Evolutionary conservation across 2,113 vertebrate genomes (phyloP), one percentile per base, ranked within the genome.

Genomic region (Accipiter virgatus): DNA sequence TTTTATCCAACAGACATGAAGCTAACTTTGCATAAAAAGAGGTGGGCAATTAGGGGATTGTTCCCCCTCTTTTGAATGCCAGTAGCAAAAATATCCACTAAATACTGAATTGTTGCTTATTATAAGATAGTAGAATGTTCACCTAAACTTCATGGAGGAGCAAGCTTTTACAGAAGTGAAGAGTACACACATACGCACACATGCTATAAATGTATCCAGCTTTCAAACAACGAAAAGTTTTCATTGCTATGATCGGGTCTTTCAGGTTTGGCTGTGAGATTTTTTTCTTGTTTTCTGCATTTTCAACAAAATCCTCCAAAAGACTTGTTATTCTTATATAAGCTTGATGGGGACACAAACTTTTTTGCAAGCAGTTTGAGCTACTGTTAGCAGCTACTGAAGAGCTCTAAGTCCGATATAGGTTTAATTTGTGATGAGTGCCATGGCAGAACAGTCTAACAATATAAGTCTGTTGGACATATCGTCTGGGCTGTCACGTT

Each of bases 401-500:
- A 48, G 89, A 97, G 78, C 81, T 97, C 81, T 53, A 86, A 96
- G 97, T 97, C 97, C 87, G 81, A 95, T 53, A 97, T 94, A 97
- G 98, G 97, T 98, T 98, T 97, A 97, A 97, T 98, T 98, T 98
- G 98, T 98, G 98, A 98, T 98, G 98, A 98, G 97, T 96, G 95
- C 97, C 98, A 97, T 97, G 93, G 98, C 98, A 98, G 98, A 97
- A 95, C 95, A 91, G 97, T 97, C 97, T 98, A 98, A 99, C 98
- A 98, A 98, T 98, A 98, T 98, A 96, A 98, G 98, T 99, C 99
- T 99, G 99, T 99, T 98, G 99, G 99, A 99, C 98, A 99, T 98
- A 98, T 98, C 98, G 98, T 98, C 98, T 98, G 98, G 98, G 98
- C 99, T 99, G 99, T 99, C 99, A 99, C 98, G 98, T 99, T 99